Conservation (phyloP, 2,888 invertebrate species). For the Drosophila infuscata region DNA sequence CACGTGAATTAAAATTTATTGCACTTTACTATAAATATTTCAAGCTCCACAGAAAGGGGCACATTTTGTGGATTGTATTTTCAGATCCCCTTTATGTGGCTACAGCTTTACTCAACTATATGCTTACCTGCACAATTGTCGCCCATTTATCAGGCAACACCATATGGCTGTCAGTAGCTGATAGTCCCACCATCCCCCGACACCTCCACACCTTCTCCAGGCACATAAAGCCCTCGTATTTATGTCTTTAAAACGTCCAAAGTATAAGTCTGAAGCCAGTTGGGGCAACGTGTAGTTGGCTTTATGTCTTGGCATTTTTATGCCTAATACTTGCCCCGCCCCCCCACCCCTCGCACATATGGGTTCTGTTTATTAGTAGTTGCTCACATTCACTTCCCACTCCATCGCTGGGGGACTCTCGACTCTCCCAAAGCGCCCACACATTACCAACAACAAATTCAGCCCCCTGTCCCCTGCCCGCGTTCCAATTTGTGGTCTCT, state of each 20-base stretch:
- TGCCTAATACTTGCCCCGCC: conserved; percentile 53
- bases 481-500: conserved; percentile 50
- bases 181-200: background rate
- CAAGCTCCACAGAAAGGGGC: background rate
- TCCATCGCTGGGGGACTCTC: background rate
- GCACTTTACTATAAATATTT: background rate
- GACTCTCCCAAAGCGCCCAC: conserved; percentile 35
- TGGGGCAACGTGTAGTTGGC: conserved; percentile 59
- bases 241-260: conserved; percentile 55
- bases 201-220: background rate
- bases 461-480: conserved; percentile 4
- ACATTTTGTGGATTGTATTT: background rate
- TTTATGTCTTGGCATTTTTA: conserved; percentile 68
- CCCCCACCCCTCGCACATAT: conserved; percentile 24
- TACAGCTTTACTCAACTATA: background rate
- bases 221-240: conserved; percentile 50
- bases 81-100: background rate
- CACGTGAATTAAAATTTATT: background rate
- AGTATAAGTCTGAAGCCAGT: conserved; percentile 37
- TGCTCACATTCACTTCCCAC: conserved; percentile 46
- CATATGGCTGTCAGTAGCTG: conserved; percentile 26
- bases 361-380: conserved; percentile 70
- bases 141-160: conserved; percentile 11
- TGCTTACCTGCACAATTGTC: conserved; percentile 6
- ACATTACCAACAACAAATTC: conserved; percentile 22